Percentiles rank a stretch among this genome's conserved stretches.
These are phyloP conservation scores for Myripristis jacobus DNA, from an alignment of 2,797 vertebrate species.

Conservation along the genomic window DNA sequence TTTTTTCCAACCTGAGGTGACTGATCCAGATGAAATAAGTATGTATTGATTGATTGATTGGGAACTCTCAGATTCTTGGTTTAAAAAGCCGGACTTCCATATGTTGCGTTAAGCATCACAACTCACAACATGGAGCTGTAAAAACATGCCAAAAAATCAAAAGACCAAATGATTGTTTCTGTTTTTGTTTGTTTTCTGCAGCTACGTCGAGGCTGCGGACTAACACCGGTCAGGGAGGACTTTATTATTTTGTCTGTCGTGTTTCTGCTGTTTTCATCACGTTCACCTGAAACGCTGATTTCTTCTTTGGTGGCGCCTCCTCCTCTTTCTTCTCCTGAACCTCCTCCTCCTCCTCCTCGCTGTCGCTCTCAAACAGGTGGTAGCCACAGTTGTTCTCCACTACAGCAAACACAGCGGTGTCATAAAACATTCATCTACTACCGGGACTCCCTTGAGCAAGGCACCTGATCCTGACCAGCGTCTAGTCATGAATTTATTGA, in stretches of 20 bases:
- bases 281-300: slow-evolving; percentile 84
- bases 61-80: too few species aligned
- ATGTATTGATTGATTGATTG: too few species aligned
- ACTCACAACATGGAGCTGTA: too few species aligned
- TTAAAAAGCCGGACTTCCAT: too few species aligned
- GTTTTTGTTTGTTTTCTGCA: background rate
- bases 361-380: slow-evolving; percentile 83
- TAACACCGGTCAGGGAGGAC: too few species aligned
- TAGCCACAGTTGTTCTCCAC: slow-evolving; percentile 79
- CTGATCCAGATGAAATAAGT: too few species aligned
- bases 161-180: background rate
- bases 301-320: slow-evolving; percentile 74
- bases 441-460: background rate
- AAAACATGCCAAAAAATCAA: too few species aligned
- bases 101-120: too few species aligned
- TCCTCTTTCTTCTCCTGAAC: slow-evolving; percentile 69
- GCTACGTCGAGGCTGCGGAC: too few species aligned
- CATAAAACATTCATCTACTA: background rate
- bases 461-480: background rate
- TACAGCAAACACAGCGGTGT: slow-evolving; percentile 44
- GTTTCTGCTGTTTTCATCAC: background rate
- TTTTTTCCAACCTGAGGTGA: too few species aligned
- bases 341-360: slow-evolving; percentile 83
- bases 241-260: background rate
- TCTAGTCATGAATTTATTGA: background rate